Evolutionary conservation across 2,888 invertebrate genomes (phyloP), one percentile per base, ranked within the genome.

Genomic region (Stenoptilia bipunctidactyla): DNA sequence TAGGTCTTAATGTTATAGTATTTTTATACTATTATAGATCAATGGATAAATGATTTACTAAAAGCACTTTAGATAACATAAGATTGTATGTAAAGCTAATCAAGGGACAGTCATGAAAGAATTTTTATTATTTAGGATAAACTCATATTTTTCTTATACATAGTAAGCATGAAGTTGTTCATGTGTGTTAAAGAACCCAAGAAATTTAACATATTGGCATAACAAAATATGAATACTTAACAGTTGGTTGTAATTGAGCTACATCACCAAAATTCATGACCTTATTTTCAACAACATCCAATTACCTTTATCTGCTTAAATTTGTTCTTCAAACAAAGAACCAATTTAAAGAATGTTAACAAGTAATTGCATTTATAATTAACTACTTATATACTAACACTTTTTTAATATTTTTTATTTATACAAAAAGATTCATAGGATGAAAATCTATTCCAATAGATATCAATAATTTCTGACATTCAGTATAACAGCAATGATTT

Each of bases 151-250:
- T 55, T 51, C 55, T 46, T 50, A 46, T 45, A 47, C 56, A 47
- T 47, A 54, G 45, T 53, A 57, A 69, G 47, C 53, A 72, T 76
- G 75, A 75, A 64, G 79, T 80, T 79, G 75, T 76, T 80, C 80
- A 8, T 62, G 57, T 70, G 8, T 20, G 20, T 8, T 20, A 8
- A 3, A 20, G 4, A 20, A 3, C 8, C 20, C 20, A 20, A 20
- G 20, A 5, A 8, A 20, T 20, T 20, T 20, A 20, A 8, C 8
- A 5, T 20, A 20, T 20, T 20, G n/a, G n/a, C n/a, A n/a, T n/a
- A n/a, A n/a, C n/a, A n/a, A n/a, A n/a, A n/a, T n/a, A n/a, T n/a
- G n/a, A n/a, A n/a, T n/a, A n/a, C n/a, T n/a, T n/a, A n/a, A n/a
- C n/a, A n/a, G n/a, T n/a, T n/a, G n/a, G n/a, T n/a, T 20, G 8